A percentile compares a stretch with the other conserved stretches of the same genome.
Evolutionary conservation across 2,888 invertebrate species (phyloP).

Genomic region (Boloria euphrosyne): DNA sequence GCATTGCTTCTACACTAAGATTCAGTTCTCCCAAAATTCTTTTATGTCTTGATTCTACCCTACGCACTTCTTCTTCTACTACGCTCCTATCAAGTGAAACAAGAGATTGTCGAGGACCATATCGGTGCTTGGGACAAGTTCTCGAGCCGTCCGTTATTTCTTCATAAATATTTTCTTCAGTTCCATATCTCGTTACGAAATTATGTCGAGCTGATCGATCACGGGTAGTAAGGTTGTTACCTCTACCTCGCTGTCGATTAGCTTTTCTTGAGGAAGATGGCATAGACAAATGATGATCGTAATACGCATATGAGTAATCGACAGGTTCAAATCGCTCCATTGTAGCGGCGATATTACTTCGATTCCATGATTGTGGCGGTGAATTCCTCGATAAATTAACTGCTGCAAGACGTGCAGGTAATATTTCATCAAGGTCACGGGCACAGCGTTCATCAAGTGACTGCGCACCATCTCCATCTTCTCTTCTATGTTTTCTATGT

Average conservation of each 20-base stretch:
- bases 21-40: constrained; percentile 92
- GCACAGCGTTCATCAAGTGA: constrained; percentile 77
- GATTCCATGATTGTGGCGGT: constrained; percentile 82
- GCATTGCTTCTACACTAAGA: constrained; percentile 93
- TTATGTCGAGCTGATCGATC: constrained; percentile 83
- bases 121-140: constrained; percentile 77
- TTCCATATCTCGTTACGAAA: constrained; percentile 90
- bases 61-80: constrained; percentile 91
- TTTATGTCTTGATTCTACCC: constrained; percentile 91
- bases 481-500: constrained; percentile 66
- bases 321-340: constrained; percentile 85
- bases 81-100: constrained; percentile 87
- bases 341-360: constrained; percentile 84
- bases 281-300: constrained; percentile 87
- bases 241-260: constrained; percentile 72
- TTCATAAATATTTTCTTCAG: constrained; percentile 92
- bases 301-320: constrained; percentile 93
- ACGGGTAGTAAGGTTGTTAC: constrained; percentile 57
- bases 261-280: constrained; percentile 78
- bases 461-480: constrained; percentile 74
- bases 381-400: constrained; percentile 72
- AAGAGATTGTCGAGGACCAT: constrained; percentile 82
- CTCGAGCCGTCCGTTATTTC: constrained; percentile 87
- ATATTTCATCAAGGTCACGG: constrained; percentile 76
- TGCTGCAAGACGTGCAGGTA: constrained; percentile 77